A percentile compares a stretch with the other conserved stretches of the same genome.
phyloP scores from a whole-genome alignment of 2,113 vertebrate genomes.

The Tinamus guttatus region DNA sequence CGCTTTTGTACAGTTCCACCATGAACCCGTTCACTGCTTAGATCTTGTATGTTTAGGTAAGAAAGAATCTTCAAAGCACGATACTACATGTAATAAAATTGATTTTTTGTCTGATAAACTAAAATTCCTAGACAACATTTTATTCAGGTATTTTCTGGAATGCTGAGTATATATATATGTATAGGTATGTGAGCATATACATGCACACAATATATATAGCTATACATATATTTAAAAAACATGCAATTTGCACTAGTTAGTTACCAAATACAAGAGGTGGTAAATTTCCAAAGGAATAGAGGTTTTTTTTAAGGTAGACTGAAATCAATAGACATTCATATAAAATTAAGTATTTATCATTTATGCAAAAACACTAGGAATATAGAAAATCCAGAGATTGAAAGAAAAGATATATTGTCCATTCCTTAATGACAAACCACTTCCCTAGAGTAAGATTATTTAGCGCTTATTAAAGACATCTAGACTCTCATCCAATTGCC shows the following conservation, averaged over 20 bases:
- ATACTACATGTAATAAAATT: not conserved
- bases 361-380: not conserved
- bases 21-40: not conserved
- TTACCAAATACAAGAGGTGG: not conserved
- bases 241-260: not conserved
- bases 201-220: too few relatives aligned
- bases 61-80: not conserved
- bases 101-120: not conserved
- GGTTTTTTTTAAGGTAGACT: not conserved
- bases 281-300: not conserved
- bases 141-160: not conserved
- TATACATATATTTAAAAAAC: too few relatives aligned
- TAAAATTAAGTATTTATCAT: not conserved
- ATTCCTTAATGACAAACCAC: not conserved
- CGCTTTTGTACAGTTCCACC: not conserved
- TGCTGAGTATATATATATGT: not conserved
- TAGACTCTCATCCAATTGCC: not conserved
- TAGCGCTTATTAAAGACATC: not conserved
- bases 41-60: too few relatives aligned
- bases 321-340: not conserved
- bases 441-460: not conserved
- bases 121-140: not conserved
- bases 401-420: not conserved
- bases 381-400: not conserved
- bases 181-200: too few relatives aligned